Base-by-base conservation (phyloP, 2,888 invertebrate genomes). In the Agrotis exclamationis region DNA sequence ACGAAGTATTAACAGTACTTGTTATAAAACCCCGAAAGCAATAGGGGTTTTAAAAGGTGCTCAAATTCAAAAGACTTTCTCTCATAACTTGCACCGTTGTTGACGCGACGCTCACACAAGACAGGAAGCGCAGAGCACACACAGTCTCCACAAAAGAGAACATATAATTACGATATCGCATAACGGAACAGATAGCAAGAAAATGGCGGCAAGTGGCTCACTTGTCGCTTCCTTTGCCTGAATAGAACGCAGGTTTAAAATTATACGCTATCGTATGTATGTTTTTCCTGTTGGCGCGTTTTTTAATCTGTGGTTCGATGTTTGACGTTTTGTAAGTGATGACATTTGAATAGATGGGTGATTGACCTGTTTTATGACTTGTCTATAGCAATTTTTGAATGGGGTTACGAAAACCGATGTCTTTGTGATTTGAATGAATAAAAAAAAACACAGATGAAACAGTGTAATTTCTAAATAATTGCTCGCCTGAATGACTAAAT, bases 141-240 rank as follows among this genome's bases (percentile, higher is more conserved):
- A 88, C 86, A 90, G 90, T 79, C 89, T 84, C 84, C 87, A 93
- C 93, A 94, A 93, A 93, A 93, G 93, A 92, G 92, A 92, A 95
- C 93, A 94, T 94, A 93, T 95, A 94, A 95, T 95, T 95, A 95
- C 85, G 89, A 91, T 93, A 94, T 94, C 93, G 80, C 80, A 86
- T 91, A 90, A 90, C 93, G 88, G 90, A 91, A 91, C 90, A 81
- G 71, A 85, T 85, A 86, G 71, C 65, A 89, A 86, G 86, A 86
- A 87, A 87, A 84, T 81, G 72, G 79, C 78, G 85, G 87, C 93
- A 93, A 92, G 92, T 93, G 91, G 76, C 80, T 83, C 92, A 94
- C 94, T 94, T 94, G 94, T 87, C 83, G 83, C 87, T 92, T 94
- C 94, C 94, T 93, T 86, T 86, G 82, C 65, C 64, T 88, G 83